Evolutionary conservation across 2,113 vertebrate species (phyloP), one percentile per base, ranked within the genome.

Genomic region (Phodopus roborovskii): DNA sequence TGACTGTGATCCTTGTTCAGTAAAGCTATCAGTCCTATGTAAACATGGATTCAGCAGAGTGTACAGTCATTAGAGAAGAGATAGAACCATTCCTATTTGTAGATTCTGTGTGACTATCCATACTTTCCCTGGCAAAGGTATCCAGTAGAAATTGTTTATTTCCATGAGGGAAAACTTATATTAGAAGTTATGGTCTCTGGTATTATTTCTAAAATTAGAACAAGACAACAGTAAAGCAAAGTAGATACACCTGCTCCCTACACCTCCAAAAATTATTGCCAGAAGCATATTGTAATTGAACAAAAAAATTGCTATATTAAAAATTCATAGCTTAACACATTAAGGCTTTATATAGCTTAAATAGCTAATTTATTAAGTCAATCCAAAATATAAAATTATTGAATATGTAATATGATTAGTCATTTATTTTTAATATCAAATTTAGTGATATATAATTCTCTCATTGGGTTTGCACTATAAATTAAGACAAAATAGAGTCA

Each of bases 241-340:
- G 73, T 94, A 94, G n/a, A 19, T 91, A 85, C 15, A 94, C 94
- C 82, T 90, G 30, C 73, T 94, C 68, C 92, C 77, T 88, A 30
- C 62, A 96, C 60, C 93, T 96, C 30, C 48, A 74, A 93, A 97
- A 97, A 88, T 91, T 88, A 96, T 90, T 82, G 71, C 95, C 33
- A 60, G 88, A 82, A 90, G 81, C 81, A 92, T 95, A 97, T 94
- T 94, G 50, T 73, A 97, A 93, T 33, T 84, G 74, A 96, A 92
- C 26, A 89, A 70, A 97, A 94, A 97, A 97, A 93, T 60, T 92
- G 58, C 28, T 91, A 1, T 64, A 92, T 94, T 96, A 97, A 96
- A 95, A 95, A 97, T 96, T 93, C n/a, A 96, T 97, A 94, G 82
- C 45, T 94, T 9, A 96, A 88, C 5, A 96, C 50, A 93, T 94